Evolutionary conservation across 2,888 invertebrate species (phyloP), one percentile per base, ranked within the genome.

Genomic region (Podotricha telesiphe): DNA sequence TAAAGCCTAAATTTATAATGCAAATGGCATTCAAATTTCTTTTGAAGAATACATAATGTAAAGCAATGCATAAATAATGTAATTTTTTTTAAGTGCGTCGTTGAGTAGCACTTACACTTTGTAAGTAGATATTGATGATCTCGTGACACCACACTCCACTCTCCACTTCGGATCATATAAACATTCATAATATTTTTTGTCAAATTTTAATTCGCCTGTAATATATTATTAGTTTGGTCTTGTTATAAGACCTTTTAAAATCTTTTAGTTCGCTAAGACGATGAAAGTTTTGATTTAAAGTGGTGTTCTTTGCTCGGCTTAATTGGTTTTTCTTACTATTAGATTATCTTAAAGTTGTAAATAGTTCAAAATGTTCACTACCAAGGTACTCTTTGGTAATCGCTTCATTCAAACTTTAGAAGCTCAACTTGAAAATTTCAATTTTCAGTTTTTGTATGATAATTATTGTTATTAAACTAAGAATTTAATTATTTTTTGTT

Each of bases 181-280:
- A n/a, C n/a, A n/a, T n/a, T n/a, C n/a, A n/a, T n/a, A n/a, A n/a
- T 28, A 13, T 20, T 51, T n/a, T 10, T 1, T n/a, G 7, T 15
- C 3, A 47, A 28, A 45, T 34, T 17, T 22, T 13, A 93, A 83
- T 4, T 13, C 7, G 2, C 51, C 13, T 17, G 40, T 20, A 19
- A 34, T 53, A 62, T 48, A 55, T 34, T n/a, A 20, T 58, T 7
- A 56, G 58, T 19, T 40, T 2, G n/a, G 19, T 40, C 34, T 42
- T n/a, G n/a, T n/a, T 22, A 20, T n/a, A 37, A 37, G n/a, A n/a
- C n/a, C n/a, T n/a, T n/a, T 37, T 22, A 59, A 59, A 45, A 45
- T 45, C 59, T 45, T 42, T n/a, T 11, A 58, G 13, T 10, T 11
- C 15, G 20, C 1, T n/a, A 59, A 45, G 45, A 11, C 45, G 45